Evolutionary conservation across 2,888 invertebrate genomes (phyloP).

Genomic region (Podotricha telesiphe): DNA sequence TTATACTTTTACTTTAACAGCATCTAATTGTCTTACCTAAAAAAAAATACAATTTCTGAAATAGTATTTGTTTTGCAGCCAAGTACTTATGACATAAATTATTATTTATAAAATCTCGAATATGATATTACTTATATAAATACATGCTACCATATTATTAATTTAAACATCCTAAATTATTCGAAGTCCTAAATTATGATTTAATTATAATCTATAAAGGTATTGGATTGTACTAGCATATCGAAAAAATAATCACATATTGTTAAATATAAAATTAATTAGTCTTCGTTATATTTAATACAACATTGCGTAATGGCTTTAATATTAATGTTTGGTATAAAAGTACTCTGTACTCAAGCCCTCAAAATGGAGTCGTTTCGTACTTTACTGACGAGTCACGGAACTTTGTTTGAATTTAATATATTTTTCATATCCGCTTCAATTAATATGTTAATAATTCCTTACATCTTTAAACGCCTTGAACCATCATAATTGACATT

Average conservation of each 20-base stretch:
- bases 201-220: too few species aligned
- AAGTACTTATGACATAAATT: too few species aligned
- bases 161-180: too few species aligned
- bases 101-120: too few species aligned
- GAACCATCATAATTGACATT: slow-evolving; percentile 33
- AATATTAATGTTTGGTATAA: slow-evolving; percentile 21
- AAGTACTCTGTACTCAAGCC: slow-evolving; percentile 64
- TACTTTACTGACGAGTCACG: slow-evolving; percentile 83
- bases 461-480: slow-evolving; percentile 53
- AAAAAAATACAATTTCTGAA: too few species aligned
- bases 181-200: too few species aligned
- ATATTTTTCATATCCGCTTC: slow-evolving; percentile 81
- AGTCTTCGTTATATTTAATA: neutral
- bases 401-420: slow-evolving; percentile 80
- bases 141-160: too few species aligned
- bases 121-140: too few species aligned
- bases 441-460: slow-evolving; percentile 81
- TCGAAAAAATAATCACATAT: neutral
- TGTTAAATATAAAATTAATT: neutral
- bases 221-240: neutral
- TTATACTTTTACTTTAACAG: neutral
- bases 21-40: neutral
- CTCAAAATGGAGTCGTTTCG: slow-evolving; percentile 80
- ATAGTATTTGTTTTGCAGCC: too few species aligned
- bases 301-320: slow-evolving; percentile 49